Percentiles rank a stretch among this genome's conserved stretches.
Evolutionary conservation across 2,113 vertebrate genomes (phyloP).

Genomic region (Phaethon lepturus): DNA sequence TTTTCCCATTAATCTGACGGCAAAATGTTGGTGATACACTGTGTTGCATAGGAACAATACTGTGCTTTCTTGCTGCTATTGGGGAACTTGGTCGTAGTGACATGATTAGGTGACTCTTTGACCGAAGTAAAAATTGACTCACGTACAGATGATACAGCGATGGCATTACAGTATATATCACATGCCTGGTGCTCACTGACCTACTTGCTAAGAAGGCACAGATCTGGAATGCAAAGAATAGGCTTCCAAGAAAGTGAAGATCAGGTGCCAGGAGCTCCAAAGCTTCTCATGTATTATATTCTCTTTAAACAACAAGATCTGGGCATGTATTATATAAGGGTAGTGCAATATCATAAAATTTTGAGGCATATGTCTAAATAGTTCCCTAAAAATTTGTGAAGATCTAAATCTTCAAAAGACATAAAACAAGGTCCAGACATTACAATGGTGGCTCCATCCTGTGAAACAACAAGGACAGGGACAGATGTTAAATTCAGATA

Average conservation of each 20-base stretch:
- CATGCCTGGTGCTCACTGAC: accelerated
- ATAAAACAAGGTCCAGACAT: neutral
- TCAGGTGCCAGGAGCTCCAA: neutral
- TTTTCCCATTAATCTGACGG: neutral
- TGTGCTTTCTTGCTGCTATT: neutral
- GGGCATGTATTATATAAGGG: accelerated
- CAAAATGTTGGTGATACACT: too few species aligned
- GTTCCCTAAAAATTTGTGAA: neutral
- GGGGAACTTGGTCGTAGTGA: neutral
- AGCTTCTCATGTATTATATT: neutral
- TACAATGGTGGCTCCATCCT: neutral
- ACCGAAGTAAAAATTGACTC: neutral
- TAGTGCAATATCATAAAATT: neutral
- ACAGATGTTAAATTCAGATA: neutral
- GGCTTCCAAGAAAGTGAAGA: neutral
- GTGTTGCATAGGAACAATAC: neutral
- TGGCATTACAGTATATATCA: accelerated
- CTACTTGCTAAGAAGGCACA: neutral
- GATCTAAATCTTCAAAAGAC: neutral
- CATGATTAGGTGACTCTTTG: neutral
- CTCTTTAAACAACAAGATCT: neutral
- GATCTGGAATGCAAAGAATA: neutral
- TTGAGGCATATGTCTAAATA: neutral
- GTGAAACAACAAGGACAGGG: neutral
- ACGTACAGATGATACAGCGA: neutral